Conservation (phyloP, 2,888 invertebrate species). For the Tenodera sinensis region DNA sequence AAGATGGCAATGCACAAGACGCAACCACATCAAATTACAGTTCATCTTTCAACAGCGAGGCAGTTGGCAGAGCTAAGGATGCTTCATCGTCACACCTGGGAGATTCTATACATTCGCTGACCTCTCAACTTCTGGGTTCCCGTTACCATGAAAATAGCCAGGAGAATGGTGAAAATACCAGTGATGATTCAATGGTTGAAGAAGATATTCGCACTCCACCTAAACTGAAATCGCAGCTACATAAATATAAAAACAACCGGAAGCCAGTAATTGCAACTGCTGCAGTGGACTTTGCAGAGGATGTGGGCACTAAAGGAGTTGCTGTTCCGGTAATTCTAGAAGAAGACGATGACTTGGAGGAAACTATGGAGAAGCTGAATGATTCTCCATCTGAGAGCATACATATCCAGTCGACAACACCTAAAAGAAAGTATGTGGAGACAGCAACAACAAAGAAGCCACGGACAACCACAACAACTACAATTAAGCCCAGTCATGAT, state of each 20-base stretch:
- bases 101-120: conserved; percentile 56
- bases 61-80: conserved; percentile 35
- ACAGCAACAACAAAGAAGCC: not conserved
- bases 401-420: not conserved
- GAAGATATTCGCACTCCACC: conserved; percentile 62
- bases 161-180: not conserved
- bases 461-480: conserved; percentile 45
- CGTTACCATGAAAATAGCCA: conserved; percentile 38
- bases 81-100: conserved; percentile 43
- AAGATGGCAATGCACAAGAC: not conserved
- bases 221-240: conserved; percentile 52
- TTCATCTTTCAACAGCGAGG: conserved; percentile 23
- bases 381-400: not conserved
- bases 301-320: conserved; percentile 48
- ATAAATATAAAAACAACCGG: conserved; percentile 40
- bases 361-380: conserved; percentile 5
- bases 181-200: conserved; percentile 40
- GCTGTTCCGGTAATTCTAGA: conserved; percentile 63
- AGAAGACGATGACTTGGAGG: conserved; percentile 41
- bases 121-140: conserved; percentile 55
- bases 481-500: not conserved
- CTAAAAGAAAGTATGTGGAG: not conserved
- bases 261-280: not conserved
- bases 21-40: not conserved
- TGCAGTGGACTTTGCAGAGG: not conserved